Conservation (phyloP, 2,113 vertebrate species). For the Cyanoderma ruficeps region DNA sequence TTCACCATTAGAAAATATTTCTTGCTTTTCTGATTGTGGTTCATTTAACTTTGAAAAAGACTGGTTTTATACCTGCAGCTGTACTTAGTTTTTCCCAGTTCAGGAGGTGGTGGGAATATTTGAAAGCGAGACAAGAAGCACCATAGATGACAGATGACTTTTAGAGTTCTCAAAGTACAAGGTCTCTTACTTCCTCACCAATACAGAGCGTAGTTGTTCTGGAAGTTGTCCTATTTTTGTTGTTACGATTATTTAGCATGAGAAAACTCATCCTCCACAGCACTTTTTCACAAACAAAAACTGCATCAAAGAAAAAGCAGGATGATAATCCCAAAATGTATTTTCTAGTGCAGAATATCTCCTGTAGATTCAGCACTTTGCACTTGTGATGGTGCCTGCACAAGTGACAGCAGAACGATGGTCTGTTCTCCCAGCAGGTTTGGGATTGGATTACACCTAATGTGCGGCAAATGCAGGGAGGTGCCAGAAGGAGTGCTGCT, state of each 20-base stretch:
- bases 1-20: not conserved
- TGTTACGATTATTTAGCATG: not conserved
- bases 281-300: not conserved
- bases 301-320: not conserved
- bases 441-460: not conserved
- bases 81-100: not conserved
- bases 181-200: not conserved
- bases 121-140: not conserved
- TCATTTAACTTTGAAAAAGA: not conserved
- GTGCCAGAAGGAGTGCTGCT: not conserved
- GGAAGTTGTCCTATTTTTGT: not conserved
- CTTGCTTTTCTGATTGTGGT: not conserved
- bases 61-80: not conserved
- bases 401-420: fast-evolving
- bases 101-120: not conserved
- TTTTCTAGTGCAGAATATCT: fast-evolving
- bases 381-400: not conserved
- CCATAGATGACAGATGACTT: not conserved
- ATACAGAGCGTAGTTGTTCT: not conserved
- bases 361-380: not conserved
- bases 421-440: not conserved
- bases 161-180: not conserved
- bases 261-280: not conserved
- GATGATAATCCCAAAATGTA: not conserved
- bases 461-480: fast-evolving